These are phyloP conservation scores for Quadroppia sp. DNA, from an alignment of 2,888 invertebrate genomes.

Conservation along the genomic window DNA sequence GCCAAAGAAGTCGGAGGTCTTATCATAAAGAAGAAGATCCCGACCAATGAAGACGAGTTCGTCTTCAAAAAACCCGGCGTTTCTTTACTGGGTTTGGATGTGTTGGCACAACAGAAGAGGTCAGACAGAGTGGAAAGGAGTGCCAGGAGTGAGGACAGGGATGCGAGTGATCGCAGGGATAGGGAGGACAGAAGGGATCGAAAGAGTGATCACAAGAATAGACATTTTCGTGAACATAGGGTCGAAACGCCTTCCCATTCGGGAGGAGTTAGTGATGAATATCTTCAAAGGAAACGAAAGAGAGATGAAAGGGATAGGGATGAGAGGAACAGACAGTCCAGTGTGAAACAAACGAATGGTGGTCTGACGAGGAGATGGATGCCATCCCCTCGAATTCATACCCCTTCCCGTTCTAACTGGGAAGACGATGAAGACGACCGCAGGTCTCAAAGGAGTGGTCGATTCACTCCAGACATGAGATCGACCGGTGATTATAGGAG, in stretches of 20 bases:
- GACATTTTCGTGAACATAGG: conserved; percentile 69
- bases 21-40: conserved; percentile 63
- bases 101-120: conserved; percentile 60
- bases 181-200: conserved; percentile 24
- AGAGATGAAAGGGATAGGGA: conserved; percentile 58
- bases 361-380: conserved; percentile 2
- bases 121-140: conserved; percentile 31
- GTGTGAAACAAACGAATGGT: conserved; percentile 50
- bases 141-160: conserved; percentile 37
- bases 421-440: conserved; percentile 61
- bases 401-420: conserved; percentile 59
- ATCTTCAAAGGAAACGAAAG: conserved; percentile 67
- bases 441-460: not conserved
- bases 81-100: conserved; percentile 77
- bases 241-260: conserved; percentile 92
- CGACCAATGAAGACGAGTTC: conserved; percentile 51
- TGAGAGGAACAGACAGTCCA: conserved; percentile 53
- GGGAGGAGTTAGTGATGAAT: conserved; percentile 79
- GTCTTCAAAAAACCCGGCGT: conserved; percentile 51
- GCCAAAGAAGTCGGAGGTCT: conserved; percentile 64
- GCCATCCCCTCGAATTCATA: conserved; percentile 53
- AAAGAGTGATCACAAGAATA: conserved; percentile 19
- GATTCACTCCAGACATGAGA: conserved; percentile 6
- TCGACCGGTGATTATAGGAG: not conserved
- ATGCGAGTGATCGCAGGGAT: conserved; percentile 50